phyloP scores from a whole-genome alignment of 2,113 vertebrate genomes.

The Prionailurus bengalensis region DNA sequence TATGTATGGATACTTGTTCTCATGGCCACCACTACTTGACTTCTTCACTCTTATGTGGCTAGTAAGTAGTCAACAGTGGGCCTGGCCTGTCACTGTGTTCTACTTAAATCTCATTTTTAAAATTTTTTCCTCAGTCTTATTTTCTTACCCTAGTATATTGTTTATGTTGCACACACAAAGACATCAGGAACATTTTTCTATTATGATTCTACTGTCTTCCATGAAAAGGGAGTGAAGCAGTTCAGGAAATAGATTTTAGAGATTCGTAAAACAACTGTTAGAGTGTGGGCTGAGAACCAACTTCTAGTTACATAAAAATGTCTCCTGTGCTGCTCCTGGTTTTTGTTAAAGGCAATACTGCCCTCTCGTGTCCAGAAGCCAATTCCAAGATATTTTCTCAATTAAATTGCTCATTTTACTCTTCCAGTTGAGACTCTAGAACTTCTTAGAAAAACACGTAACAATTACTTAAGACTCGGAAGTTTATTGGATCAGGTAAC shows the following conservation, averaged over 20 bases:
- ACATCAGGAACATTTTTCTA: background rate
- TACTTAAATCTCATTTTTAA: slow-evolving; percentile 18
- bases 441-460: slow-evolving; percentile 43
- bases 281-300: background rate
- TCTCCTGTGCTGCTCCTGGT: background rate
- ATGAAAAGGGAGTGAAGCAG: slow-evolving; percentile 15
- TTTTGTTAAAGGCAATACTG: slow-evolving; percentile 78
- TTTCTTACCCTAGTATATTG: background rate
- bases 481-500: slow-evolving; percentile 48
- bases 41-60: slow-evolving; percentile 18
- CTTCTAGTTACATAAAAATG: background rate
- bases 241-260: slow-evolving; percentile 50
- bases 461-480: slow-evolving; percentile 47
- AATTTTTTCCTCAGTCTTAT: background rate
- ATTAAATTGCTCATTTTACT: background rate
- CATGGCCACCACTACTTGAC: background rate
- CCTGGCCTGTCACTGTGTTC: slow-evolving; percentile 16
- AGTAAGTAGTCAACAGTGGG: background rate
- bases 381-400: background rate
- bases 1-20: background rate
- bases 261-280: slow-evolving; percentile 6
- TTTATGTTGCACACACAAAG: background rate
- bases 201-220: background rate
- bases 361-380: slow-evolving; percentile 83
- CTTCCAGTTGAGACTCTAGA: background rate